phyloP scores from a whole-genome alignment of 2,888 invertebrate genomes.

The Heliconius hortense region DNA sequence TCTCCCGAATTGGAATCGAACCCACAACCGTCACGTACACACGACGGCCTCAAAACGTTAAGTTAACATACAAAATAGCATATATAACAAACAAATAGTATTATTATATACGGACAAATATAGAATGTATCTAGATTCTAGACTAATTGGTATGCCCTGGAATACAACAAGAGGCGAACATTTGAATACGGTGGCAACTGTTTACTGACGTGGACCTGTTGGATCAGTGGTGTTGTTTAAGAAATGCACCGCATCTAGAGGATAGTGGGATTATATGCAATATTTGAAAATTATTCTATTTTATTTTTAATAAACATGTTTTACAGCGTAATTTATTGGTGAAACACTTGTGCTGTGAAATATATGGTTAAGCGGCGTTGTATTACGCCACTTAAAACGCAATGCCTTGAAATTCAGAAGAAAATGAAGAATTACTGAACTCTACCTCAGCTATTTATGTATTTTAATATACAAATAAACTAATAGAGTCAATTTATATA shows the following conservation, averaged over 20 bases:
- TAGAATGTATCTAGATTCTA: constrained; percentile 17
- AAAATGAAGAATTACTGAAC: no score
- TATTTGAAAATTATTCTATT: no score
- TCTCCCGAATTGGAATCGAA: neutral
- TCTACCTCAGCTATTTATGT: no score
- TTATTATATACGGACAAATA: constrained; percentile 13
- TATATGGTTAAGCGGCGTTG: neutral
- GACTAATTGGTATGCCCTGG: constrained; percentile 24
- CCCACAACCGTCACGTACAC: neutral
- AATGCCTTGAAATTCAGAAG: neutral
- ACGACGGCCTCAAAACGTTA: neutral
- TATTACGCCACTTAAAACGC: neutral
- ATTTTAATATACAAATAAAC: no score
- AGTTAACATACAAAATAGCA: neutral
- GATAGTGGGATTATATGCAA: no score
- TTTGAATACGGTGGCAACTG: constrained; percentile 18
- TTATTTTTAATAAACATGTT: neutral
- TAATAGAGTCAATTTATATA: neutral
- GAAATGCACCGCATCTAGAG: neutral
- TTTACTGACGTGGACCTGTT: constrained; percentile 19
- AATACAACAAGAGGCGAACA: constrained; percentile 17
- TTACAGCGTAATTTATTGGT: neutral
- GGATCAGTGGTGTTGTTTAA: constrained; percentile 12
- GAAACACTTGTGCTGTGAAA: neutral
- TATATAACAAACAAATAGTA: constrained; percentile 14